Evolutionary conservation across 2,797 vertebrate species (phyloP), one percentile per base, ranked within the genome.

Genomic region (Gastrophryne carolinensis): DNA sequence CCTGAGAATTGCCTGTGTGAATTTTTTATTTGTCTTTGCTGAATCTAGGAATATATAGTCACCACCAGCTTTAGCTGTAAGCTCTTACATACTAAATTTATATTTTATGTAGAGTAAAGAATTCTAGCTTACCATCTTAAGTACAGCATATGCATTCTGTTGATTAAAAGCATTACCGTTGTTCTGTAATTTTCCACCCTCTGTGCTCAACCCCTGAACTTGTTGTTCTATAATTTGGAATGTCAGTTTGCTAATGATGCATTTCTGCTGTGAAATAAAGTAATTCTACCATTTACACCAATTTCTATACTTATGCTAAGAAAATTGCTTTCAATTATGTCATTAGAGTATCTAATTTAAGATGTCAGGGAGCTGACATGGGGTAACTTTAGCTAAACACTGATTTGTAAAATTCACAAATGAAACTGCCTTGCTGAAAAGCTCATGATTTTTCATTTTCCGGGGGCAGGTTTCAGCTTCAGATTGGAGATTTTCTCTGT

Each of bases 251-350:
- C 23, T 41, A 68, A 30, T 56, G 21, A 56, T 69, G 52, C 30
- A 69, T 69, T 57, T 69, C 39, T 39, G 26, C 66, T 21, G 35
- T 69, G 52, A 57, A 69, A 41, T 41, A 68, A 34, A 54, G 23
- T 68, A 54, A 69, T 69, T 56, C 52, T 57, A 69, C 34, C 35
- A 56, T 57, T 69, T 44, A 53, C 34, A 41, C 35, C 24, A 54
- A 56, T 69, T 57, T 69, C 27, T 69, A 3, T 57, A 30, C 66
- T 69, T 57, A 41, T 29, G 39, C 52, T 69, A 53, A 69, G 52
- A 57, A 69, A 69, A 69, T 69, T 69, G 66, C 66, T 69, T 69
- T 57, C 52, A 69, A 69, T 69, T 69, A 69, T 69, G 52, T 69
- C 11, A 69, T 69, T 41, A 69, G 57, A 57, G 41, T 69, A 41